phyloP scores from a whole-genome alignment of 2,888 invertebrate species.

The Chirona hameri region DNA sequence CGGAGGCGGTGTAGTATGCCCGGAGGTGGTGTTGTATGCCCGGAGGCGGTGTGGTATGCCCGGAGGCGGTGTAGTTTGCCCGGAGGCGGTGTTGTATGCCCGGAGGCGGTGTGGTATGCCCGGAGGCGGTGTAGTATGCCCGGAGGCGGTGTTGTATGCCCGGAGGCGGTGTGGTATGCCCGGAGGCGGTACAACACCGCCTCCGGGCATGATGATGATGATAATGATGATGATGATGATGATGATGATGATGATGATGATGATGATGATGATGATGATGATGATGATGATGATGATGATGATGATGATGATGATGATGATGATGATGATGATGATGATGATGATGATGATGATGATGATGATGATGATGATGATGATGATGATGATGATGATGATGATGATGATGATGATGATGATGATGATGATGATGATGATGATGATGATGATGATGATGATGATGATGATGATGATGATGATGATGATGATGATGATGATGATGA shows the following conservation, averaged over 20 bases:
- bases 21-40: too few species aligned
- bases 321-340: not conserved
- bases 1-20: too few species aligned
- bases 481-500: constrained; percentile 22
- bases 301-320: not conserved
- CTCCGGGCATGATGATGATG: not conserved
- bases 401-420: constrained; percentile 22
- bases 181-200: not conserved
- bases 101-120: too few species aligned
- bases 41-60: too few species aligned
- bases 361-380: constrained; percentile 22
- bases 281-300: not conserved
- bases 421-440: constrained; percentile 22
- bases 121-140: too few species aligned
- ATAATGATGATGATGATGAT: not conserved
- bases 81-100: too few species aligned
- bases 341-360: constrained; percentile 22
- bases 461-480: constrained; percentile 22
- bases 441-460: constrained; percentile 22
- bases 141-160: too few species aligned
- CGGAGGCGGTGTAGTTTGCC: too few species aligned
- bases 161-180: too few species aligned
- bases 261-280: not conserved
- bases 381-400: constrained; percentile 22
- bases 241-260: not conserved